These are phyloP conservation scores for Takifugu rubripes DNA, from an alignment of 2,797 vertebrate species.

Conservation along the genomic window DNA sequence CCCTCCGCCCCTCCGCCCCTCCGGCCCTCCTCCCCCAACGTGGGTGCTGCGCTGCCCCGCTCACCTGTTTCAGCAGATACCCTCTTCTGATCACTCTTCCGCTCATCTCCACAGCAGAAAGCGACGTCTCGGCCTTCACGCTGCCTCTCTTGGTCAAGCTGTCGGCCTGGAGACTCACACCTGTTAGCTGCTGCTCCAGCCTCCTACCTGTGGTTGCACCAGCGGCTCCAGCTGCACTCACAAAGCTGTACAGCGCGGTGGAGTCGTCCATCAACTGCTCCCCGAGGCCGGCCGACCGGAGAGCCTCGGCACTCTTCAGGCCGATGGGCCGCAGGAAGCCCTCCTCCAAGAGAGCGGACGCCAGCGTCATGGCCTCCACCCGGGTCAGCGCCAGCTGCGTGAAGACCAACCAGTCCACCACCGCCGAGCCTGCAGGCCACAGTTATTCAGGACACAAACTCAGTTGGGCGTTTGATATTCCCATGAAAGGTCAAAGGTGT, in stretches of 20 bases:
- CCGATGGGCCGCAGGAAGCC: constrained; percentile 83
- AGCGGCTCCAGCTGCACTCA: constrained; percentile 41
- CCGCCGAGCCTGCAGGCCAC: constrained; percentile 78
- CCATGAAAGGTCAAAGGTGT: background rate
- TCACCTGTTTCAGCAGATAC: constrained; percentile 92
- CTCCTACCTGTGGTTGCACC: background rate
- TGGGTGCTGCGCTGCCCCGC: background rate
- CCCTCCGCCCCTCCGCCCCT: too few species aligned
- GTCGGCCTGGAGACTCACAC: constrained; percentile 74
- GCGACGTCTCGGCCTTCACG: constrained; percentile 79
- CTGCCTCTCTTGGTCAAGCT: constrained; percentile 78
- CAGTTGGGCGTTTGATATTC: background rate
- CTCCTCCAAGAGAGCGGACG: constrained; percentile 88
- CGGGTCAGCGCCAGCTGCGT: constrained; percentile 78
- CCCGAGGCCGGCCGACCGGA: constrained; percentile 75
- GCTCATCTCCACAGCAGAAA: constrained; percentile 84
- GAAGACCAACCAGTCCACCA: constrained; percentile 95
- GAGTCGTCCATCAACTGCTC: constrained; percentile 91
- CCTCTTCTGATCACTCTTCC: constrained; percentile 88
- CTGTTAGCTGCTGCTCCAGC: background rate
- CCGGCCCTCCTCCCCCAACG: too few species aligned
- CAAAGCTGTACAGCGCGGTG: constrained; percentile 87
- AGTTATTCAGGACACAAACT: background rate
- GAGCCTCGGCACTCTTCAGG: constrained; percentile 78
- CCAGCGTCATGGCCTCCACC: constrained; percentile 83